Conservation (phyloP, 2,113 vertebrate genomes). For the Onychostoma macrolepis region DNA sequence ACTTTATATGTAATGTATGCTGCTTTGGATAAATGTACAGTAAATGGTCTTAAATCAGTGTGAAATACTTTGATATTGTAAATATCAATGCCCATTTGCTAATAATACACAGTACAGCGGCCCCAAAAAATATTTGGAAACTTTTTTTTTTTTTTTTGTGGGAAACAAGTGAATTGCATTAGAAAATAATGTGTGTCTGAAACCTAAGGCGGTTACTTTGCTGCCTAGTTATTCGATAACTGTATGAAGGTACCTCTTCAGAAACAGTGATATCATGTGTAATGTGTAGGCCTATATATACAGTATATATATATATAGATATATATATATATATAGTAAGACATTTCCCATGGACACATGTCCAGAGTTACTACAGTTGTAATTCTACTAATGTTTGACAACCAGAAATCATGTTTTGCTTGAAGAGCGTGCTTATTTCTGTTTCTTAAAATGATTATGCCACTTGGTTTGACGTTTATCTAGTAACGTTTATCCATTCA, state of each 20-base stretch:
- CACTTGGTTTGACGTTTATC: neutral
- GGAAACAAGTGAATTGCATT: neutral
- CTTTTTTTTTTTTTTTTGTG: no score
- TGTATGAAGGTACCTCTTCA: neutral
- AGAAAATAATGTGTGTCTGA: neutral
- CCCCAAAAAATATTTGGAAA: no score
- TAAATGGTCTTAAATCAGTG: neutral
- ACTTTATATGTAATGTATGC: neutral
- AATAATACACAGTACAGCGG: neutral
- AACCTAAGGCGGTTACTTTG: neutral
- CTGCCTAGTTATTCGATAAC: neutral
- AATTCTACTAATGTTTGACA: neutral
- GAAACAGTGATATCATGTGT: neutral
- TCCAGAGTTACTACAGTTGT: neutral
- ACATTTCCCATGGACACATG: neutral
- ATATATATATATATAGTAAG: neutral
- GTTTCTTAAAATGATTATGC: neutral
- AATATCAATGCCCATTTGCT: neutral
- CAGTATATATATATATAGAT: no score
- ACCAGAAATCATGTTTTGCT: neutral
- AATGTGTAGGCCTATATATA: neutral
- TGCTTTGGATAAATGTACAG: neutral
- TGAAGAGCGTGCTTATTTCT: neutral
- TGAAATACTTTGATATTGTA: neutral
- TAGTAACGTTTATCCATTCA: neutral